phyloP scores from a whole-genome alignment of 2,113 vertebrate species.

The Bufo bufo region DNA sequence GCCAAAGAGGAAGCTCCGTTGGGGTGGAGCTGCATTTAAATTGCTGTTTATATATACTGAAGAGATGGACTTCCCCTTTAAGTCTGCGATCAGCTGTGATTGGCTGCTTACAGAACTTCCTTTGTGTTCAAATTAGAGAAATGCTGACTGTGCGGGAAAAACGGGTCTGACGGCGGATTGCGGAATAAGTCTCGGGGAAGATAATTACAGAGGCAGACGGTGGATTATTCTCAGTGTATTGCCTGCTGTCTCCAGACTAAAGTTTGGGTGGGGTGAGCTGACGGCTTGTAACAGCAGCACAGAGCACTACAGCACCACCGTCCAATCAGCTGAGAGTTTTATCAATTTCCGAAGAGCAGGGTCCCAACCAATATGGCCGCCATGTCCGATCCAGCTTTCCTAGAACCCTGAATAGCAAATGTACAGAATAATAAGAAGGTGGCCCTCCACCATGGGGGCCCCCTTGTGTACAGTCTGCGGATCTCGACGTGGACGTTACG shows the following conservation, averaged over 20 bases:
- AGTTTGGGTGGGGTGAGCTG: slow-evolving; percentile 13
- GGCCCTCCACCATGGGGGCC: too few relatives aligned
- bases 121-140: slow-evolving; percentile 9
- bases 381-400: not conserved
- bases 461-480: too few relatives aligned
- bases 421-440: too few relatives aligned
- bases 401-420: too few relatives aligned
- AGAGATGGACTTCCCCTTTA: not conserved
- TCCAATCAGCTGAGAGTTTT: too few relatives aligned
- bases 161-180: slow-evolving; percentile 18
- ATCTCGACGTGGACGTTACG: too few relatives aligned
- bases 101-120: not conserved
- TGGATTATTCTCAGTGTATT: not conserved
- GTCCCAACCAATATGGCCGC: too few relatives aligned
- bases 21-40: too few relatives aligned
- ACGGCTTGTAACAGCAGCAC: not conserved
- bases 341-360: too few relatives aligned
- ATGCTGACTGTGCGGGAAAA: slow-evolving; percentile 27
- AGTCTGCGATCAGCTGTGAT: not conserved
- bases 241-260: not conserved
- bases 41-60: too few relatives aligned
- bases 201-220: slow-evolving; percentile 15
- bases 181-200: not conserved
- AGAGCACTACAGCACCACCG: not conserved
- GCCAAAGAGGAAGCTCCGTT: too few relatives aligned